phyloP scores from a whole-genome alignment of 1,140 invertebrate species.

The Mactra quadrangularis region DNA sequence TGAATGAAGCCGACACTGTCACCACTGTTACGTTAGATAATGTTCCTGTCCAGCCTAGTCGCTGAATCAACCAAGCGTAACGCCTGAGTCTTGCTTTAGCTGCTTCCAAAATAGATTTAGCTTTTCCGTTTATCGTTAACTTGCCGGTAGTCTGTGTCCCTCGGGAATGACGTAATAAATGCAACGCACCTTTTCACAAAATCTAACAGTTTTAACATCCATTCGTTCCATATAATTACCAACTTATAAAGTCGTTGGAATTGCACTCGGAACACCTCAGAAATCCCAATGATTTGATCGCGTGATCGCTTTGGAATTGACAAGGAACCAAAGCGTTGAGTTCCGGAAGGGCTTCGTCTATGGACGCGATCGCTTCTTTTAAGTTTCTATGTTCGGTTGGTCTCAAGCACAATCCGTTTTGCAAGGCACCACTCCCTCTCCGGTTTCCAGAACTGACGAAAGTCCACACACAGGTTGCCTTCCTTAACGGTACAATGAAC shows the following conservation, averaged over 20 bases:
- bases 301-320: no score
- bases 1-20: constrained; percentile 29
- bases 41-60: constrained; percentile 1
- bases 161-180: no score
- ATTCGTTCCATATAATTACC: no score
- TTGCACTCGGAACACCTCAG: no score
- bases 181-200: no score
- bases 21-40: background rate
- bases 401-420: constrained; percentile 20
- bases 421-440: constrained; percentile 12
- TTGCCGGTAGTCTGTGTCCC: constrained; percentile 19
- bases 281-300: no score
- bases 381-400: background rate
- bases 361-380: no score
- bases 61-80: constrained; percentile 18
- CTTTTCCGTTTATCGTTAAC: background rate
- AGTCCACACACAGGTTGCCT: background rate
- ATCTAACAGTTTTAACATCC: no score
- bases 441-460: background rate
- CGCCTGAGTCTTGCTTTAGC: constrained; percentile 13
- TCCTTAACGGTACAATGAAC: background rate
- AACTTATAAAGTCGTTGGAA: no score
- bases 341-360: no score
- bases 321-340: no score
- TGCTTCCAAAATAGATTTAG: background rate